Evolutionary conservation across 92 coral and sea anemone genomes (phyloP).

Genomic region (Epizoanthus stellaris): DNA sequence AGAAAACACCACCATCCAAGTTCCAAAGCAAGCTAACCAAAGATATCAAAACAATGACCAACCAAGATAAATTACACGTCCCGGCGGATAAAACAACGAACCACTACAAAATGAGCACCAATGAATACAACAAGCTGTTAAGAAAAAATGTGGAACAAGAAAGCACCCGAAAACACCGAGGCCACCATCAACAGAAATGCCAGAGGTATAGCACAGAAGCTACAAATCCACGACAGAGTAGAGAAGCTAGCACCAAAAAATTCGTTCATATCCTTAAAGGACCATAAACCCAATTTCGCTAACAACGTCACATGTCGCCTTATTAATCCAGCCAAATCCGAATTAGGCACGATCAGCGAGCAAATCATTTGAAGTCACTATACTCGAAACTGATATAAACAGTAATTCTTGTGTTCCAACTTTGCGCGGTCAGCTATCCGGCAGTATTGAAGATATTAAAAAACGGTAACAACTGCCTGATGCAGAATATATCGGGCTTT

Average conservation of each 20-base stretch:
- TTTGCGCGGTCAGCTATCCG: too few relatives aligned
- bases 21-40: not conserved
- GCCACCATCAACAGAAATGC: not conserved
- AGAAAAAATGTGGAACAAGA: not conserved
- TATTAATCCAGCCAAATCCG: not conserved
- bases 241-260: not conserved
- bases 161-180: not conserved
- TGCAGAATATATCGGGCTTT: too few relatives aligned
- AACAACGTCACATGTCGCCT: not conserved
- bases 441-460: too few relatives aligned
- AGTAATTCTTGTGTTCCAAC: too few relatives aligned
- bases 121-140: not conserved
- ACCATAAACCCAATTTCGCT: not conserved
- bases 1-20: not conserved
- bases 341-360: not conserved
- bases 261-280: not conserved
- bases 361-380: too few relatives aligned
- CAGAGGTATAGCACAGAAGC: not conserved
- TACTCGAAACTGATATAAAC: too few relatives aligned
- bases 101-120: not conserved
- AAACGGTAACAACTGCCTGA: too few relatives aligned
- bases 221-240: not conserved
- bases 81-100: not conserved
- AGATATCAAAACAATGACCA: not conserved
- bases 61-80: not conserved